Percentiles rank a stretch among this genome's conserved stretches.
phyloP scores from a whole-genome alignment of 2,113 vertebrate genomes.

The Tupaia tana region DNA sequence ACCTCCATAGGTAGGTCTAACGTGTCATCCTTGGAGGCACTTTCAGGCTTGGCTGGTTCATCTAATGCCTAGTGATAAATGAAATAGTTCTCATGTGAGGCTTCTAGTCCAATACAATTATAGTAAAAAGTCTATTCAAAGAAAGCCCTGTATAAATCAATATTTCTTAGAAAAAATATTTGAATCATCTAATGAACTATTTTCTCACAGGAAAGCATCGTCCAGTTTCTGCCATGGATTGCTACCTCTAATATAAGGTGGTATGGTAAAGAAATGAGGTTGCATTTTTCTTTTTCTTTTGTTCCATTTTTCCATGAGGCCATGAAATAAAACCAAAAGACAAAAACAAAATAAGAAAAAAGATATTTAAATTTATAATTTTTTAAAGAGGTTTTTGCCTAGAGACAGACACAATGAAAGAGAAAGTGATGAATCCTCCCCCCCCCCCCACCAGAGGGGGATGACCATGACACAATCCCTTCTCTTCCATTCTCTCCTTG shows the following conservation, averaged over 20 bases:
- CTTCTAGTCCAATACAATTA: not conserved
- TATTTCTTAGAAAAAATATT: not conserved
- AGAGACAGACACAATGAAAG: no score
- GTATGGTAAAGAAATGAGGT: not conserved
- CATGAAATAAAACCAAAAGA: no score
- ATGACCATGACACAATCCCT: no score
- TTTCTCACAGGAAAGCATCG: not conserved
- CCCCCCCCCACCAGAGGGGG: no score
- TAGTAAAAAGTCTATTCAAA: slow-evolving; percentile 22
- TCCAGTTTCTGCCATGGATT: not conserved
- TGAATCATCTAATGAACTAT: not conserved
- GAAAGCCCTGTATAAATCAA: not conserved
- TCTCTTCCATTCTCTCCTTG: no score
- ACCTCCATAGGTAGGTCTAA: slow-evolving; percentile 91
- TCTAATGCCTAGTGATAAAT: slow-evolving; percentile 89
- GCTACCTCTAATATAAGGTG: not conserved
- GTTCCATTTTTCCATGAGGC: not conserved
- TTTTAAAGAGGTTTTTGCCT: no score
- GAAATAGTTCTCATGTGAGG: slow-evolving; percentile 70
- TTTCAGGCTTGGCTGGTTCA: slow-evolving; percentile 81
- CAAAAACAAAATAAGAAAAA: no score
- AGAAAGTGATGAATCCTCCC: no score
- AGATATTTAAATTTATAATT: no score
- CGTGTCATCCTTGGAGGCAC: slow-evolving; percentile 68
- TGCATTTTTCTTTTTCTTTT: not conserved